Base-by-base conservation (phyloP, 2,888 invertebrate genomes). In the Scaptomyza parva region DNA sequence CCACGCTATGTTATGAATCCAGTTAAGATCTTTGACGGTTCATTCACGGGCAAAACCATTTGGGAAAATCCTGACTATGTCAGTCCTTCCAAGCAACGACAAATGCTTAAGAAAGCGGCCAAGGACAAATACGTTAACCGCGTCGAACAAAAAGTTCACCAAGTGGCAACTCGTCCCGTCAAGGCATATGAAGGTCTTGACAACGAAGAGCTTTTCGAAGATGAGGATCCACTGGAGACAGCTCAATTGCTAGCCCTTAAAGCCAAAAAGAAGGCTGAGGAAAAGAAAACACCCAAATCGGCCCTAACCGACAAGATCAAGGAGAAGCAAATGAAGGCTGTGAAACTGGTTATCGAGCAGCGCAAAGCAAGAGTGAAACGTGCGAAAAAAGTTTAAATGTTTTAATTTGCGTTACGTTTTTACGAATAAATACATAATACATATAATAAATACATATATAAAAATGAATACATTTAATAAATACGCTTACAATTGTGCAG, bases 31-130 rank as follows among this genome's bases (percentile, higher is more conserved):
- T 99, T 99, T 93, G 95, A 95, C 57, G 97, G 96, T 5, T 98
- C 99, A 87, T 99, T 99, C 92, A 96, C 96, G 64, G 99, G 99
- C 4, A 93, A 94, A 63, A 95, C 97, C 20, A 92, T 99, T 55
- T 99, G 98, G 96, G 96, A 98, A 89, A 99, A 99, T 93, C 94
- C 97, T 1, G 92, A 95, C 80, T 99, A 98, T 92, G 93, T 98
- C 0, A 97, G 98, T 69, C 99, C 99, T 14, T 95, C 98, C 50
- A 95, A 95, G 93, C 94, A 96, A 84, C 94, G 98, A 20, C 95
- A 96, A 89, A 93, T 94, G 48, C 88, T 96, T 52, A 94, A 93
- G 44, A 94, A 94, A 89, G 93, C 93, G 60, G 94, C 95, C 69
- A 95, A 95, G 40, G 93, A 94, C 2, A 90, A 96, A 89, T 98